Conservation (phyloP, 2,113 vertebrate species). For the Oreotrochilus melanogaster region DNA sequence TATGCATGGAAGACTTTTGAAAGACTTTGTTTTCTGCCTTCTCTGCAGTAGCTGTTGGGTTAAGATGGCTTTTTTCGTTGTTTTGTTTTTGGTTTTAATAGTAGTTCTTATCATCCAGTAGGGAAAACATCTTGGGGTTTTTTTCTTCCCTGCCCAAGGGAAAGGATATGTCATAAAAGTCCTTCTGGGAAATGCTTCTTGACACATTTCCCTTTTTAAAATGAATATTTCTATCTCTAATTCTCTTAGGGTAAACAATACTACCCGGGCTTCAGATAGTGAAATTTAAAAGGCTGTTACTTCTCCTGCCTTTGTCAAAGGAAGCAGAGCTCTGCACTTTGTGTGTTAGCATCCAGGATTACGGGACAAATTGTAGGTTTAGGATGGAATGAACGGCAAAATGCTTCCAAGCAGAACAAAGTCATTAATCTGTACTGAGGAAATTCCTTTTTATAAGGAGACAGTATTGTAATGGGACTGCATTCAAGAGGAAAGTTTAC, state of each 20-base stretch:
- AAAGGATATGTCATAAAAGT: neutral
- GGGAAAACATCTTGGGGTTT: neutral
- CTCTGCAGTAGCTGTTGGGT: neutral
- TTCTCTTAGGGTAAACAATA: neutral
- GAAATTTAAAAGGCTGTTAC: neutral
- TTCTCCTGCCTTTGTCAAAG: neutral
- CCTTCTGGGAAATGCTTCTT: neutral
- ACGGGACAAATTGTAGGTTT: neutral
- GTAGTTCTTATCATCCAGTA: neutral
- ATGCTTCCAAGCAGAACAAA: constrained; percentile 24
- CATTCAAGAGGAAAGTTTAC: neutral
- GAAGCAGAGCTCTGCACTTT: neutral
- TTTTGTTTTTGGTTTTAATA: neutral
- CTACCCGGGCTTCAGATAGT: neutral
- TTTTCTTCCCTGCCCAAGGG: no score
- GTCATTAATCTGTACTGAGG: neutral
- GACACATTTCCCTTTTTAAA: neutral
- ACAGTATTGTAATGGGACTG: neutral
- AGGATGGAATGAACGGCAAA: neutral
- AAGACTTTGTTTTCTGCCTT: neutral
- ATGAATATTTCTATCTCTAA: neutral
- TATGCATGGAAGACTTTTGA: neutral
- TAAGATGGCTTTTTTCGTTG: neutral
- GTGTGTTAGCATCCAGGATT: neutral
- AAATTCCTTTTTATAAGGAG: neutral